Conservation (phyloP, 2,888 invertebrate species). For the Hemistola chrysoprasaria region DNA sequence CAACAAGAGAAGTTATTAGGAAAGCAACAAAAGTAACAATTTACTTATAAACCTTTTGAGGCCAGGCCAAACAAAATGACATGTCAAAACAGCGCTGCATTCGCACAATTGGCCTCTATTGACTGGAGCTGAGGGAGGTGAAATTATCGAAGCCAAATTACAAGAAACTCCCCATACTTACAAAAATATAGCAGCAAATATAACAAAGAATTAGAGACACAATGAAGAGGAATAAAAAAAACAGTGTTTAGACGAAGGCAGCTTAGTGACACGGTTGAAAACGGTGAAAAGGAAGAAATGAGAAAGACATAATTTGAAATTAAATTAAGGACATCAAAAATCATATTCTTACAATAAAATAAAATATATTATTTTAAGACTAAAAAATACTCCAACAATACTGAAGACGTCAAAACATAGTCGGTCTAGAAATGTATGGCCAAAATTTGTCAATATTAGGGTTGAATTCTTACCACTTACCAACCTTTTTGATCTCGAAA, state of each 20-base stretch:
- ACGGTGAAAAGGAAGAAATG: too few species aligned
- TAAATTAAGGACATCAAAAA: constrained; percentile 4
- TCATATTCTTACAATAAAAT: too few species aligned
- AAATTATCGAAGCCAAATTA: constrained; percentile 63
- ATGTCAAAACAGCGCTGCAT: constrained; percentile 58
- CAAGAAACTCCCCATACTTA: constrained; percentile 48
- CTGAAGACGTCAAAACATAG: constrained; percentile 46
- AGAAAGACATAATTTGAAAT: too few species aligned
- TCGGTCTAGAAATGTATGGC: constrained; percentile 35
- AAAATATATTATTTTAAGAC: too few species aligned
- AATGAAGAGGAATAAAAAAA: constrained; percentile 48
- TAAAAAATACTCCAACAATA: constrained; percentile 29
- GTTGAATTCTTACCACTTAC: constrained; percentile 34
- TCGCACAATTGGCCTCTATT: constrained; percentile 63
- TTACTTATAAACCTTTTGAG: constrained; percentile 21
- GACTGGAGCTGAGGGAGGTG: constrained; percentile 44
- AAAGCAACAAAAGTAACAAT: constrained; percentile 29
- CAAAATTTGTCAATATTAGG: constrained; percentile 47
- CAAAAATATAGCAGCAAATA: constrained; percentile 49
- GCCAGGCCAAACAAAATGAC: constrained; percentile 47
- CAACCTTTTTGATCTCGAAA: constrained; percentile 37
- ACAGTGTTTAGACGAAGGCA: too few species aligned
- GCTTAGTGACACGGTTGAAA: too few species aligned
- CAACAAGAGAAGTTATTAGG: constrained; percentile 27
- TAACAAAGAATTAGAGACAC: constrained; percentile 17